Evolutionary conservation across 1,140 invertebrate species (phyloP), one percentile per base, ranked within the genome.

Genomic region (Pectinophora gossypiella): DNA sequence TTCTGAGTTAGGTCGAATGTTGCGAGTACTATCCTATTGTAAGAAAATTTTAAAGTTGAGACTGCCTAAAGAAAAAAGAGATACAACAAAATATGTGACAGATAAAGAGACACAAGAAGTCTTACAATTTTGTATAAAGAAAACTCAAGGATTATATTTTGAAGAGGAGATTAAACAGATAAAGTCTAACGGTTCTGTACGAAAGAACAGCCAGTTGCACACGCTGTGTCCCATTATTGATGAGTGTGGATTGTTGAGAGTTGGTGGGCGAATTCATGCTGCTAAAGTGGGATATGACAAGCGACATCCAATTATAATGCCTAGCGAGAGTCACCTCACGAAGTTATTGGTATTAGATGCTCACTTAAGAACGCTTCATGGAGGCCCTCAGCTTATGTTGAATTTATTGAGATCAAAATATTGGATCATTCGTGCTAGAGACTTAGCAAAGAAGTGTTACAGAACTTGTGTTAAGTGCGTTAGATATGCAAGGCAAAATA

Each of bases 251-350:
- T 2, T 88, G 0, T 9, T 88, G 5, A 56, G 81, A 32, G 84
- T 88, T 5, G 79, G 85, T 5, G 81, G 87, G 5, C 54, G 81
- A 35, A 47, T 87, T 5, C 6, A 51, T 2, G 36, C 72, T 35
- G 45, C 76, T 5, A 36, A 61, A 19, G 21, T 87, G 1, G 23
- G n/a, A n/a, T n/a, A n/a, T n/a, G n/a, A n/a, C n/a, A n/a, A n/a
- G n/a, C n/a, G n/a, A n/a, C n/a, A n/a, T 61, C 84, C 78, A 1
- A 64, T 81, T 1, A 48, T 88, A 42, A 55, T 87, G 3, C 68
- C 78, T 10, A 16, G 48, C 27, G 45, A 56, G 35, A 36, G 52
- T 51, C 32, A 54, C 4, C 20, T 80, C 1, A 73, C 69, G 10
- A 40, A 57, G n/a, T 35, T 76, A 23, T 61, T 81, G 1, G 53